phyloP scores from a whole-genome alignment of 2,888 invertebrate genomes.

The Ceriagrion tenellum region DNA sequence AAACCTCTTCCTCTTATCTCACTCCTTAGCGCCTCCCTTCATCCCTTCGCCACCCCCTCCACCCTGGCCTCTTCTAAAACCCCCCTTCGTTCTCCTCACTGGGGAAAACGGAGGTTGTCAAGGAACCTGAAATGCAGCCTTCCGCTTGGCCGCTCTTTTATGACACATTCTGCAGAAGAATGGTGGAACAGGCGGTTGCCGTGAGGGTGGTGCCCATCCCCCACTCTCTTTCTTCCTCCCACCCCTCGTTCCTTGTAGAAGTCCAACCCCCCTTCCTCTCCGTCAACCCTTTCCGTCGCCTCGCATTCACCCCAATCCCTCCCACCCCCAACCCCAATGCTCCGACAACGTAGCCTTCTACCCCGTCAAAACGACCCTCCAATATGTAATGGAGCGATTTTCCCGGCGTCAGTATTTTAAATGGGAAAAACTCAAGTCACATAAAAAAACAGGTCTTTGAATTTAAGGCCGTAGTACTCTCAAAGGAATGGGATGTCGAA shows the following conservation, averaged over 20 bases:
- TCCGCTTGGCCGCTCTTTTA: slow-evolving; percentile 35
- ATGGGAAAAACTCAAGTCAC: slow-evolving; percentile 23
- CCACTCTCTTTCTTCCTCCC: background rate
- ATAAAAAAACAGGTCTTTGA: background rate
- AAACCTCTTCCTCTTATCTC: slow-evolving; percentile 23
- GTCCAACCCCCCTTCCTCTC: background rate
- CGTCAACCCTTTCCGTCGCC: background rate
- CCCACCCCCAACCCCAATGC: background rate
- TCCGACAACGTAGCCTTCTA: background rate
- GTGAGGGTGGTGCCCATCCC: background rate
- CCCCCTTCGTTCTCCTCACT: background rate
- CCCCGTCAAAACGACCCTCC: slow-evolving; percentile 8
- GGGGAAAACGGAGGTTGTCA: slow-evolving; percentile 38
- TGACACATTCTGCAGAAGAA: slow-evolving; percentile 45
- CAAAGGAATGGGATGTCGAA: slow-evolving; percentile 4
- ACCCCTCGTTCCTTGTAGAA: background rate
- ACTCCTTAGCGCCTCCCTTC: slow-evolving; percentile 9
- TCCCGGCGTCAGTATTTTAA: slow-evolving; percentile 36
- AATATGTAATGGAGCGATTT: slow-evolving; percentile 38
- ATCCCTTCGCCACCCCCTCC: background rate
- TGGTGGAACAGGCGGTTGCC: slow-evolving; percentile 26
- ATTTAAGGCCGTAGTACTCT: background rate
- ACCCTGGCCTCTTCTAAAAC: background rate
- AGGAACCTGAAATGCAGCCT: slow-evolving; percentile 40
- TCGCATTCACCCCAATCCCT: background rate